phyloP scores from a whole-genome alignment of 2,797 vertebrate genomes.

The Crocidura indochinensis region DNA sequence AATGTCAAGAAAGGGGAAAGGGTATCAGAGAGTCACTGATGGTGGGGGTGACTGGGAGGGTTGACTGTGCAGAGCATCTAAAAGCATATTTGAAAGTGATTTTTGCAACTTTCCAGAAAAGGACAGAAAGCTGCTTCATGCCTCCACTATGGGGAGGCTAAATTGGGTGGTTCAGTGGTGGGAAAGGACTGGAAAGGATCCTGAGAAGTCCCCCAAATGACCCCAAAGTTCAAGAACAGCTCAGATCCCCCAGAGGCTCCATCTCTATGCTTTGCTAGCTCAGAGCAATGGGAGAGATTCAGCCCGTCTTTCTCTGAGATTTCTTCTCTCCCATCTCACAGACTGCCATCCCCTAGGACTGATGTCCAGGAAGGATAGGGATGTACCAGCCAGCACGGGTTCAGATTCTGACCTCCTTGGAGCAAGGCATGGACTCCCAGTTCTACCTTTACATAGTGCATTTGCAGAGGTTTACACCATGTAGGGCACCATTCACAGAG shows the following conservation, averaged over 20 bases:
- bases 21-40: neutral
- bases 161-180: neutral
- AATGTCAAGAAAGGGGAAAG: neutral
- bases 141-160: neutral
- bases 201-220: neutral
- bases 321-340: neutral
- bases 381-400: accelerated
- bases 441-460: too few relatives aligned
- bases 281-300: neutral
- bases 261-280: neutral
- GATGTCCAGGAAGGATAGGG: neutral
- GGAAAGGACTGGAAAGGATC: neutral
- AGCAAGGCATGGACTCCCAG: accelerated
- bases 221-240: neutral
- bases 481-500: neutral
- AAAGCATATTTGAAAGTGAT: neutral
- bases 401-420: neutral
- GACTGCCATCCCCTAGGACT: too few relatives aligned
- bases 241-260: accelerated
- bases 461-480: neutral
- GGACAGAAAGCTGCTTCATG: neutral
- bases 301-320: neutral
- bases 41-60: neutral
- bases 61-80: neutral
- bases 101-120: neutral